Evolutionary conservation across 2,888 invertebrate species (phyloP).

Genomic region (Euzophera pinguis): DNA sequence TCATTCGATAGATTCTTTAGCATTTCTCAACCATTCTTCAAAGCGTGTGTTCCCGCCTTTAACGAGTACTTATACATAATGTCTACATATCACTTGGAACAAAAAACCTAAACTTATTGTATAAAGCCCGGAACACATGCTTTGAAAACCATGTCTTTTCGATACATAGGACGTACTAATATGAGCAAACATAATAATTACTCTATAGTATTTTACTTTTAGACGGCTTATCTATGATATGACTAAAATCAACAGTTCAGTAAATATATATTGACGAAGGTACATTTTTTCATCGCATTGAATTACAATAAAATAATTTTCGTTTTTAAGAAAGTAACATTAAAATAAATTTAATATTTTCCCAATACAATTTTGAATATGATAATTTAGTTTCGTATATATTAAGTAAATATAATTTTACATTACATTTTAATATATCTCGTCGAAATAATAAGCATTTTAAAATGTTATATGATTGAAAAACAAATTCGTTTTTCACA

Average conservation of each 20-base stretch:
- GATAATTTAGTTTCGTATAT: not conserved
- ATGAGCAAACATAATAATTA: conserved; percentile 44
- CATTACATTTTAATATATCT: not conserved
- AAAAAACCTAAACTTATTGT: conserved; percentile 10
- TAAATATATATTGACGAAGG: conserved; percentile 21
- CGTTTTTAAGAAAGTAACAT: not conserved
- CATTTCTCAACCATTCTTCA: conserved; percentile 14
- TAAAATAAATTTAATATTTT: not conserved
- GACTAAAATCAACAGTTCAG: conserved; percentile 40
- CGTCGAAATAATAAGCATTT: not conserved
- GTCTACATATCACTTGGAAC: conserved; percentile 17
- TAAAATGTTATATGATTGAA: not conserved
- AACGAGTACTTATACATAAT: conserved; percentile 17
- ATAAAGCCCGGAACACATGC: conserved; percentile 19
- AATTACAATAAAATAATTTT: not conserved
- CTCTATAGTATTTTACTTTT: conserved; percentile 23
- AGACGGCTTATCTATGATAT: conserved; percentile 43
- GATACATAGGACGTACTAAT: conserved; percentile 43
- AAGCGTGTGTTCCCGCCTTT: conserved; percentile 28
- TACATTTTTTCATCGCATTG: not conserved
- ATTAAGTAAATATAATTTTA: conserved; percentile 3
- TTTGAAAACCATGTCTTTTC: conserved; percentile 17
- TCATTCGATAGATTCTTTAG: conserved; percentile 31
- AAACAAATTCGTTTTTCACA: not conserved
- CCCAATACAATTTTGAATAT: not conserved